Percentiles rank a stretch among this genome's conserved stretches.
These are phyloP conservation scores for Galaxea fascicularis DNA, from an alignment of 92 coral and sea anemone species.

Conservation along the genomic window DNA sequence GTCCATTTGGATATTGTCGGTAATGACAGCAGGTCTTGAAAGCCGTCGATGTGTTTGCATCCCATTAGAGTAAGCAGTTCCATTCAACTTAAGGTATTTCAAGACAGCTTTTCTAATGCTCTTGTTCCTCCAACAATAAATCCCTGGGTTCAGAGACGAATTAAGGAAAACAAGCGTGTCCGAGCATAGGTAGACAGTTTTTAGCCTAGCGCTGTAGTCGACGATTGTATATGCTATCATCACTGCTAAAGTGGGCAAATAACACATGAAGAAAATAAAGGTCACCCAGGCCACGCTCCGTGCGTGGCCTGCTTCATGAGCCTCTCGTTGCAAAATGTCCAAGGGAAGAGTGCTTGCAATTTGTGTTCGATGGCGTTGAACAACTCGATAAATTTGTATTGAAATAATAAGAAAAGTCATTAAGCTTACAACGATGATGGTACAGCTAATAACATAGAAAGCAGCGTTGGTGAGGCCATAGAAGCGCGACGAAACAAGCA, in stretches of 20 bases:
- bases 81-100: conserved; percentile 15
- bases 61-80: background rate
- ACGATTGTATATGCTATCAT: conserved; percentile 46
- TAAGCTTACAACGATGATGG: conserved; percentile 44
- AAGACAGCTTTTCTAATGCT: conserved; percentile 66
- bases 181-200: conserved; percentile 70
- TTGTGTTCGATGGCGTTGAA: conserved; percentile 60
- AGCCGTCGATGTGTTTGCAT: conserved; percentile 4
- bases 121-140: conserved; percentile 80
- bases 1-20: background rate
- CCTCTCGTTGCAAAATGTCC: conserved; percentile 23
- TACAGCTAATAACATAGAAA: conserved; percentile 46
- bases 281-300: conserved; percentile 60
- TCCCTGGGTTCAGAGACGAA: conserved; percentile 72
- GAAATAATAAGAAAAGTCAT: conserved; percentile 49
- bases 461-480: conserved; percentile 42
- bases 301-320: conserved; percentile 34
- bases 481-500: conserved; percentile 60
- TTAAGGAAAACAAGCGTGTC: conserved; percentile 74
- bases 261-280: conserved; percentile 50
- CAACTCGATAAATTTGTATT: conserved; percentile 59
- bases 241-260: conserved; percentile 55
- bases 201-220: conserved; percentile 58
- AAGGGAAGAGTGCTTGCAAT: conserved; percentile 27
- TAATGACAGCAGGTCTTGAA: background rate